Base-by-base conservation (phyloP, 2,888 invertebrate species). In the Arenicola marina region DNA sequence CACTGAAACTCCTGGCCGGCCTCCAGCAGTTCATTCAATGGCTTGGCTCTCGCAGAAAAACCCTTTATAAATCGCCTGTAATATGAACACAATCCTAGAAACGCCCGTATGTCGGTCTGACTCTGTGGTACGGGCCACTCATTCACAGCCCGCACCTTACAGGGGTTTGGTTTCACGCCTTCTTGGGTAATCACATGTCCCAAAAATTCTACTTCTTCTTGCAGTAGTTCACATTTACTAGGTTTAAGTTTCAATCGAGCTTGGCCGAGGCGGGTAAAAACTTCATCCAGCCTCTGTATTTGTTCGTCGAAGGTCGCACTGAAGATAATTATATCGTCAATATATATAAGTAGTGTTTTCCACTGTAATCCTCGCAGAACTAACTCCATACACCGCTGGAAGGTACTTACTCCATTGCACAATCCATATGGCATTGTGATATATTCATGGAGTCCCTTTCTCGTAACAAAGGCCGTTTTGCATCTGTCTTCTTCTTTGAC, bases 261-360 rank as follows among this genome's bases (percentile, higher is more conserved):
- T n/a, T n/a, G n/a, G n/a, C n/a, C n/a, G n/a, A n/a, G n/a, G n/a
- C n/a, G n/a, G n/a, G n/a, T n/a, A n/a, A n/a, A 38, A 2, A 56
- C 62, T 21, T 51, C 51, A n/a, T n/a, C n/a, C n/a, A n/a, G n/a
- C n/a, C n/a, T n/a, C n/a, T n/a, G n/a, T n/a, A n/a, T n/a, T 33
- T 55, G 55, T 34, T 68, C 62, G n/a, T 70, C 65, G 53, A 72
- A 70, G 2, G 59, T 63, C 33, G 61, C 33, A 2, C 67, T 62
- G 43, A 61, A 70, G 1, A 73, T 61, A 7, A 82, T 72, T 4
- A 81, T 74, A 62, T 83, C 79, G 55, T 83, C 80, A 15, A 82
- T 51, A 59, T 81, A 83, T 0, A 81, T 77, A 31, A 83, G 74
- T 59, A 77, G 76, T 7, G 61, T 62, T 2, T 58, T 51, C 64